Base-by-base conservation (phyloP, 1,140 invertebrate species). In the Campoletis sonorensis region DNA sequence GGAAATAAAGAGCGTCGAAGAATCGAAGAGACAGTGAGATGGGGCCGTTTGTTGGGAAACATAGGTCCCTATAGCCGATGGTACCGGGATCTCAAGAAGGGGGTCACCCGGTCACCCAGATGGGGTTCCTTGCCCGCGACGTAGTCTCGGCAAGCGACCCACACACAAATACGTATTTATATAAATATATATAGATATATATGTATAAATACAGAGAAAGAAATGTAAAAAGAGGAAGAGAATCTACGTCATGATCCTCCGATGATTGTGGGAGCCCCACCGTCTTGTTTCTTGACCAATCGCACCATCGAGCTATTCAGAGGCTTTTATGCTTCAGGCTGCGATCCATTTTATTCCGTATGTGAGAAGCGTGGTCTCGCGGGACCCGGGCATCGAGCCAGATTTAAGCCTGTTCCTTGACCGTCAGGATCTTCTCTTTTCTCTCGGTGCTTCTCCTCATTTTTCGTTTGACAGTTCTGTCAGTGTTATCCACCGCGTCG, bases 81-180 rank as follows among this genome's bases (percentile, higher is more conserved):
- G 30, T 82, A 85, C 77, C 81, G 78, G 82, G 83, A 83, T 83
- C 82, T 37, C 70, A 58, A 18, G 81, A 90, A 90, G 85, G 86
- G 86, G 90, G 90, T 91, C 87, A 91, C 90, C 90, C 87, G 90
- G 90, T 91, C 85, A 91, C 90, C 90, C 88, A 91, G 86, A 90
- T 91, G 88, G 87, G 86, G 90, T 91, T 91, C 89, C 83, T 91
- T 91, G 89, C 86, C 86, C 87, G 84, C 64, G 15, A 30, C 61
- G 79, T 83, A 79, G 85, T 85, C 86, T 79, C 78, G 30, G 61
- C 49, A 75, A 26, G 21, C 21, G 40, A 27, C 58, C 79, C 82
- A 71, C 82, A 49, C 51, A 83, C 51, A 75, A 15, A 70, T 30
- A 70, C 61, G 67, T 13, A 45, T 11, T 45, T 45, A 13, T 45